phyloP scores from a whole-genome alignment of 2,888 invertebrate species.

The Drosophila paucipuncta region DNA sequence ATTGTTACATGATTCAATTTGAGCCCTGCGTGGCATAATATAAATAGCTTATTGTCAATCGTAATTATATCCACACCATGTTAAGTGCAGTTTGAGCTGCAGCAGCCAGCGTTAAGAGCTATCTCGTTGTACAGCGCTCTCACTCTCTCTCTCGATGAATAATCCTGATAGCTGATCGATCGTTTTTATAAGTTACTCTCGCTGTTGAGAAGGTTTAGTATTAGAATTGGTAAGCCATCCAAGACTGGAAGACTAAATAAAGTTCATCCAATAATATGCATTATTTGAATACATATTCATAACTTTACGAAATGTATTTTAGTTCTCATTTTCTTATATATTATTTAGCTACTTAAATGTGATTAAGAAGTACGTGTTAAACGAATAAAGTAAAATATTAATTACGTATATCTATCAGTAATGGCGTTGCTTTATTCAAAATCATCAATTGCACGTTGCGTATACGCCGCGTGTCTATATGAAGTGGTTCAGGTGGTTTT shows the following conservation, averaged over 20 bases:
- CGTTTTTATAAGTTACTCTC: too few relatives aligned
- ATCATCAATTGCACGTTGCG: constrained; percentile 36
- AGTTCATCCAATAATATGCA: not conserved
- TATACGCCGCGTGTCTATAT: constrained; percentile 38
- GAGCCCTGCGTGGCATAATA: too few relatives aligned
- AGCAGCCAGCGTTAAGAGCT: too few relatives aligned
- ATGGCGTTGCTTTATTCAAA: not conserved
- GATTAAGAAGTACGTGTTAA: not conserved
- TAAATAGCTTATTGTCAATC: too few relatives aligned
- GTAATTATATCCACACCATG: too few relatives aligned
- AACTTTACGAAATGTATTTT: not conserved
- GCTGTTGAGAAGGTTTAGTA: too few relatives aligned
- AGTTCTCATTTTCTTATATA: not conserved
- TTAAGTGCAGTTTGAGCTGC: too few relatives aligned
- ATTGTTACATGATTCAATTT: too few relatives aligned
- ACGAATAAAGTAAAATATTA: not conserved
- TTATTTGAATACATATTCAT: not conserved
- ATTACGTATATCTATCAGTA: not conserved
- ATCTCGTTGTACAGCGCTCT: too few relatives aligned
- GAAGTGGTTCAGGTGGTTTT: not conserved
- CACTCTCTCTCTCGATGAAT: too few relatives aligned
- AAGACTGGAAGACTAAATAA: not conserved
- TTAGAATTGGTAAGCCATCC: not conserved
- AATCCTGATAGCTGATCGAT: too few relatives aligned
- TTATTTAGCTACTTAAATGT: not conserved